Evolutionary conservation across 2,113 vertebrate genomes (phyloP).

Genomic region (Ia io): DNA sequence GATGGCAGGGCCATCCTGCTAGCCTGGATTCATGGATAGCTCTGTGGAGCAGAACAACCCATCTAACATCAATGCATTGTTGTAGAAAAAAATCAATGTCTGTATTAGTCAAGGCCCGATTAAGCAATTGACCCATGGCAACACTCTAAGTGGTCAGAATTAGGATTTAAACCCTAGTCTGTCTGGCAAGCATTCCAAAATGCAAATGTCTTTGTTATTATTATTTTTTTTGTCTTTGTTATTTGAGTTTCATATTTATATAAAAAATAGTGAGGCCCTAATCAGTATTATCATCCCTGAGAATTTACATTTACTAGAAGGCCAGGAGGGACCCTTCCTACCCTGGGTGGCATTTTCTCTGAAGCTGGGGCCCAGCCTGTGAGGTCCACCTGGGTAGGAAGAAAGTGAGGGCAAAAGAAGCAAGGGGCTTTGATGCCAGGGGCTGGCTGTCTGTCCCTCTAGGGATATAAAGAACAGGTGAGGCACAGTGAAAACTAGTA

Average conservation of each 20-base stretch:
- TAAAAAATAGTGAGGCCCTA: neutral
- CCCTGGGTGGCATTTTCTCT: neutral
- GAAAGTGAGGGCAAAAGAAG: neutral
- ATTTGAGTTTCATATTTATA: neutral
- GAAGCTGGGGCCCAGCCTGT: neutral
- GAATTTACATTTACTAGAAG: neutral
- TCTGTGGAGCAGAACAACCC: neutral
- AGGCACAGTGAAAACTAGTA: neutral
- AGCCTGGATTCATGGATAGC: neutral
- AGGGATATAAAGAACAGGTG: neutral
- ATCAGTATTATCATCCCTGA: neutral
- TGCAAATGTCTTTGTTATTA: neutral
- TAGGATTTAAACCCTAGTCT: neutral
- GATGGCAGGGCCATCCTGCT: neutral
- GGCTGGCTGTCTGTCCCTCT: neutral
- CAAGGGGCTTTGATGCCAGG: neutral
- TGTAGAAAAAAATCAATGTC: neutral
- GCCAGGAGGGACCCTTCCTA: neutral
- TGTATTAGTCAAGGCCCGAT: neutral
- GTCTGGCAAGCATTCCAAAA: slow-evolving; percentile 15
- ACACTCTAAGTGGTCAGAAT: neutral
- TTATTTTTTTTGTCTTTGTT: no score
- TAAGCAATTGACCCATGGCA: neutral
- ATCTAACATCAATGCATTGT: neutral
- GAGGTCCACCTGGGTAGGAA: neutral